Conservation (phyloP, 2,113 vertebrate genomes). For the Brachyistius frenatus region DNA sequence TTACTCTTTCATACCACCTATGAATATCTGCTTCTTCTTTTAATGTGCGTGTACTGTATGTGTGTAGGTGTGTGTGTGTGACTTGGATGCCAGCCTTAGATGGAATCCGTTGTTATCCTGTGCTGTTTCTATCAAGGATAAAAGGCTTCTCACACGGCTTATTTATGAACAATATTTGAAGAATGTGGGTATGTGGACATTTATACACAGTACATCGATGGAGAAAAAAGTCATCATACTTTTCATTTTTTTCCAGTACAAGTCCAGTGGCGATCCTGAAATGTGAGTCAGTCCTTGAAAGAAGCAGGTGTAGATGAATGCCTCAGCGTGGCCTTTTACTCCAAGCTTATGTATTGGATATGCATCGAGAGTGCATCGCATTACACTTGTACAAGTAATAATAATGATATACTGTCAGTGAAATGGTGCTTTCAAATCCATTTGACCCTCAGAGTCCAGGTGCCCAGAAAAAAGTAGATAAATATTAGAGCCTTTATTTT, state of each 20-base stretch:
- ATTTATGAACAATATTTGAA: slow-evolving; percentile 44
- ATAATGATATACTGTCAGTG: neutral
- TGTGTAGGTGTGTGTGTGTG: slow-evolving; percentile 18
- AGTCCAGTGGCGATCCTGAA: slow-evolving; percentile 35
- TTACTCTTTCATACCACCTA: slow-evolving; percentile 23
- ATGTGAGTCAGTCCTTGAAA: slow-evolving; percentile 54
- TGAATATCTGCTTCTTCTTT: slow-evolving; percentile 33
- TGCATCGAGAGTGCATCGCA: neutral
- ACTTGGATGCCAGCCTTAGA: slow-evolving; percentile 48
- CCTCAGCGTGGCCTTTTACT: slow-evolving; percentile 21
- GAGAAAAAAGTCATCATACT: slow-evolving; percentile 9
- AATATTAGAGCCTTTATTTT: neutral
- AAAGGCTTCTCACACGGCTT: slow-evolving; percentile 40
- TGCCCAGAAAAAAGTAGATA: neutral
- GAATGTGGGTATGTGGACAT: slow-evolving; percentile 47
- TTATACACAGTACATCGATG: slow-evolving; percentile 17
- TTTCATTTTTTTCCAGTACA: slow-evolving; percentile 27
- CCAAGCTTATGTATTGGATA: slow-evolving; percentile 17
- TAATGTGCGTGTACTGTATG: slow-evolving; percentile 19
- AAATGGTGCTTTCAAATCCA: neutral
- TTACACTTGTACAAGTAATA: neutral
- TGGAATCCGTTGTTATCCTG: slow-evolving; percentile 60
- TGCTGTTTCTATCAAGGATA: slow-evolving; percentile 57
- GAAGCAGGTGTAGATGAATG: slow-evolving; percentile 52
- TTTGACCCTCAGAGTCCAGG: neutral